Conservation (phyloP, 2,888 invertebrate genomes). For the Cheilosia vulpina region DNA sequence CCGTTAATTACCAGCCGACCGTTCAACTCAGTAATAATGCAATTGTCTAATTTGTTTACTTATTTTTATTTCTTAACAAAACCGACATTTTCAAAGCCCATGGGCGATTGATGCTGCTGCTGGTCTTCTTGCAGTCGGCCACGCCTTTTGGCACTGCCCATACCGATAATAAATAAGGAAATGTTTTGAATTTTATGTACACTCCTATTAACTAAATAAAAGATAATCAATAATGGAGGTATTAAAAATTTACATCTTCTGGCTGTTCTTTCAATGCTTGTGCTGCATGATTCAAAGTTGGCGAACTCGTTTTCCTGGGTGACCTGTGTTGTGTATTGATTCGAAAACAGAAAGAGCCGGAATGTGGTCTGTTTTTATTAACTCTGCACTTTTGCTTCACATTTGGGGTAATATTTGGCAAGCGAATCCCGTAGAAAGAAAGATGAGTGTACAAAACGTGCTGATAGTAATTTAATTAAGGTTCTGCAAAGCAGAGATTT, state of each 20-base stretch:
- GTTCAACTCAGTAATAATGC: slow-evolving; percentile 31
- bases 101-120: slow-evolving; percentile 10
- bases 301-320: too few relatives aligned
- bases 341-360: too few relatives aligned
- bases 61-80: slow-evolving; percentile 45
- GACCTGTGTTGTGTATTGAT: too few relatives aligned
- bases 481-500: too few relatives aligned
- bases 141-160: slow-evolving; percentile 23
- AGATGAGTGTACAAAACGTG: too few relatives aligned
- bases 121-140: slow-evolving; percentile 1
- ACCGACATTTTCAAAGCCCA: slow-evolving; percentile 39
- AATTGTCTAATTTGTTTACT: slow-evolving; percentile 35
- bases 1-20: slow-evolving; percentile 80
- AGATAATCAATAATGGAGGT: slow-evolving; percentile 48
- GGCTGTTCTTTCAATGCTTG: neutral
- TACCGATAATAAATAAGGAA: slow-evolving; percentile 26
- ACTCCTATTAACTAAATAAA: slow-evolving; percentile 55
- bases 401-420: too few relatives aligned
- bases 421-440: too few relatives aligned
- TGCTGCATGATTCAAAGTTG: too few relatives aligned
- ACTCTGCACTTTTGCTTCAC: too few relatives aligned
- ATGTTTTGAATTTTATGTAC: slow-evolving; percentile 56
- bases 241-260: neutral
- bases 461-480: too few relatives aligned
- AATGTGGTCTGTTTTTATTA: too few relatives aligned